phyloP scores from a whole-genome alignment of 2,113 vertebrate genomes.

The Limanda limanda region DNA sequence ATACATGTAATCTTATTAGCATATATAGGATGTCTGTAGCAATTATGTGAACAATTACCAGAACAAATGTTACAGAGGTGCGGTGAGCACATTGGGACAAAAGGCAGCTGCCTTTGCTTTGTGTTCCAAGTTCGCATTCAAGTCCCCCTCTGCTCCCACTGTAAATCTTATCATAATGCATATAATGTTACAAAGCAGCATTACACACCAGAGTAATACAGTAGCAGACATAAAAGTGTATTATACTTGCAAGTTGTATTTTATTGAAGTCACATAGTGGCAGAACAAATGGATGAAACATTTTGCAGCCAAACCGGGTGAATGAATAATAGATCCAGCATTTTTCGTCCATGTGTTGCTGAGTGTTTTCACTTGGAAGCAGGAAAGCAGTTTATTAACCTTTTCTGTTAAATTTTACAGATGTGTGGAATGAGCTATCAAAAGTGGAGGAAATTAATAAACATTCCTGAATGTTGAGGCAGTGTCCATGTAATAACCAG shows the following conservation, averaged over 20 bases:
- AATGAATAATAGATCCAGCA: slow-evolving; percentile 41
- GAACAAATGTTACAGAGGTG: slow-evolving; percentile 17
- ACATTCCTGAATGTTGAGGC: slow-evolving; percentile 5
- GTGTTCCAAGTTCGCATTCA: slow-evolving; percentile 6
- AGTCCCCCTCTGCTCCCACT: slow-evolving; percentile 2
- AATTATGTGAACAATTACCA: slow-evolving; percentile 23
- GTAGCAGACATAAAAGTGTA: not conserved
- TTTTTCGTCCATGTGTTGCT: not conserved
- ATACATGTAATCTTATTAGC: slow-evolving; percentile 29
- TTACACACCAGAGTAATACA: slow-evolving; percentile 1
- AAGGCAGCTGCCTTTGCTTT: not conserved
- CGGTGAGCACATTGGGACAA: slow-evolving; percentile 10
- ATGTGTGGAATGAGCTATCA: slow-evolving; percentile 3
- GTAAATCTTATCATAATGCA: slow-evolving; percentile 41
- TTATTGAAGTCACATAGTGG: slow-evolving; percentile 16
- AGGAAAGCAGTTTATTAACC: slow-evolving; percentile 17
- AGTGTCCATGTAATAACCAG: not conserved
- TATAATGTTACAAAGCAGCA: not conserved
- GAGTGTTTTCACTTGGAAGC: slow-evolving; percentile 11
- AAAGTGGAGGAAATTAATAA: slow-evolving; percentile 9
- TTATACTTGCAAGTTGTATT: slow-evolving; percentile 7
- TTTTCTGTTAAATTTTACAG: slow-evolving; percentile 18
- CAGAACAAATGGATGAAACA: slow-evolving; percentile 24
- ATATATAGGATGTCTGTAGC: slow-evolving; percentile 14
- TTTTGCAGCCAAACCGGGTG: slow-evolving; percentile 2